Evolutionary conservation across 2,888 invertebrate genomes (phyloP).

Genomic region (Polymixis lichenea): DNA sequence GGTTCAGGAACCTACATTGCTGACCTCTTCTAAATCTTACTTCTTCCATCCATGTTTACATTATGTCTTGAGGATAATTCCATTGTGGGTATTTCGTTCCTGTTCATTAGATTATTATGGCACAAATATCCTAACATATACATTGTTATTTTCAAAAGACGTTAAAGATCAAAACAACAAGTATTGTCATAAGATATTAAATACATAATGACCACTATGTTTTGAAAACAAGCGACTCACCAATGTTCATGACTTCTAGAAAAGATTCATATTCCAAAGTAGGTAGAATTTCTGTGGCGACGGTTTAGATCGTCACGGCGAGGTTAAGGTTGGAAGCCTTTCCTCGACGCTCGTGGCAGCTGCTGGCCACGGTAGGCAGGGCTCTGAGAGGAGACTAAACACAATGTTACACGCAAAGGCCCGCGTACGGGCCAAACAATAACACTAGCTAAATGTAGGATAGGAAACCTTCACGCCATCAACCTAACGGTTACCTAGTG

Average conservation of each 20-base stretch:
- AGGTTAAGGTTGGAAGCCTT: constrained; percentile 57
- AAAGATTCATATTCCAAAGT: constrained; percentile 51
- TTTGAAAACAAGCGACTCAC: constrained; percentile 77
- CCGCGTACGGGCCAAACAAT: constrained; percentile 75
- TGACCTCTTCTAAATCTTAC: constrained; percentile 39
- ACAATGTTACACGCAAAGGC: constrained; percentile 83
- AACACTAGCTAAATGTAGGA: constrained; percentile 73
- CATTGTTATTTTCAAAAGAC: constrained; percentile 33
- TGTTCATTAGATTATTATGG: constrained; percentile 74
- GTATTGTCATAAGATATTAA: constrained; percentile 39
- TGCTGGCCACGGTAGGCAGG: constrained; percentile 63
- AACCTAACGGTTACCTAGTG: constrained; percentile 88
- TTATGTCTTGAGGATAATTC: constrained; percentile 30
- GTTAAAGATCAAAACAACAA: constrained; percentile 37
- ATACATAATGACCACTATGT: constrained; percentile 65
- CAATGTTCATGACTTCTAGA: constrained; percentile 64
- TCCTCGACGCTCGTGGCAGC: constrained; percentile 64
- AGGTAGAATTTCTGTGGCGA: constrained; percentile 57
- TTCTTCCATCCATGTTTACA: constrained; percentile 38
- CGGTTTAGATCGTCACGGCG: constrained; percentile 53
- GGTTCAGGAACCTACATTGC: constrained; percentile 22
- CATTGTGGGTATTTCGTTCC: constrained; percentile 58
- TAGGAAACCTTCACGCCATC: constrained; percentile 80
- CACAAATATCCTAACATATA: constrained; percentile 59
- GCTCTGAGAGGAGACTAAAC: constrained; percentile 84